Percentiles rank a stretch among this genome's conserved stretches.
Evolutionary conservation across 2,797 vertebrate species (phyloP).

Genomic region (Enteromius mattozi): DNA sequence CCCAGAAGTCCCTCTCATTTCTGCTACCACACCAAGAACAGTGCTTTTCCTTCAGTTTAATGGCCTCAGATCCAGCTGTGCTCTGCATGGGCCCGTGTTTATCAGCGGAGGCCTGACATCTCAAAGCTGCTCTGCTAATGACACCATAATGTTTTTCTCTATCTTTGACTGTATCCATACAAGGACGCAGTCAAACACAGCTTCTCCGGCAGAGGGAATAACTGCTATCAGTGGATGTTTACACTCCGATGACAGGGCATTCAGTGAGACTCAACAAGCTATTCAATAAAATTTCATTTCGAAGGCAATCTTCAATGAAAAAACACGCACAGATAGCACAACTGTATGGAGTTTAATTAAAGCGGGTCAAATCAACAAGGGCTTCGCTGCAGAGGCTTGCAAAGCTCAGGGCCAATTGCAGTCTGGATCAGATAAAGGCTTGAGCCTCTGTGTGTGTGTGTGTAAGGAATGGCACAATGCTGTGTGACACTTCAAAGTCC

Average conservation of each 20-base stretch:
- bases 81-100: constrained; percentile 68
- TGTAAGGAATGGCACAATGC: constrained; percentile 13
- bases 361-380: constrained; percentile 29
- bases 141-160: constrained; percentile 78
- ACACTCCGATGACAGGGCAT: constrained; percentile 24
- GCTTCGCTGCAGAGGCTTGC: constrained; percentile 16
- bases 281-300: constrained; percentile 29
- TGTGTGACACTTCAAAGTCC: constrained; percentile 41
- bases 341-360: constrained; percentile 38
- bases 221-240: constrained; percentile 30
- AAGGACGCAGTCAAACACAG: constrained; percentile 64
- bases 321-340: constrained; percentile 3
- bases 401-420: constrained; percentile 48
- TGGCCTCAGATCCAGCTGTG: constrained; percentile 53
- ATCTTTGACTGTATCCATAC: constrained; percentile 72
- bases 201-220: constrained; percentile 35
- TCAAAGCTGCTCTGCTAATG: constrained; percentile 73
- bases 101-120: constrained; percentile 68
- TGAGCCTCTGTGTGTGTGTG: constrained; percentile 20
- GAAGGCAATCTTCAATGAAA: not conserved
- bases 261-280: constrained; percentile 29
- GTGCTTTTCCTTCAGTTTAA: constrained; percentile 11
- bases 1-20: constrained; percentile 10
- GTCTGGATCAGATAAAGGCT: constrained; percentile 76
- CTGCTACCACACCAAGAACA: not conserved